Evolutionary conservation across 2,113 vertebrate genomes (phyloP).

Genomic region (Caranx ignobilis): DNA sequence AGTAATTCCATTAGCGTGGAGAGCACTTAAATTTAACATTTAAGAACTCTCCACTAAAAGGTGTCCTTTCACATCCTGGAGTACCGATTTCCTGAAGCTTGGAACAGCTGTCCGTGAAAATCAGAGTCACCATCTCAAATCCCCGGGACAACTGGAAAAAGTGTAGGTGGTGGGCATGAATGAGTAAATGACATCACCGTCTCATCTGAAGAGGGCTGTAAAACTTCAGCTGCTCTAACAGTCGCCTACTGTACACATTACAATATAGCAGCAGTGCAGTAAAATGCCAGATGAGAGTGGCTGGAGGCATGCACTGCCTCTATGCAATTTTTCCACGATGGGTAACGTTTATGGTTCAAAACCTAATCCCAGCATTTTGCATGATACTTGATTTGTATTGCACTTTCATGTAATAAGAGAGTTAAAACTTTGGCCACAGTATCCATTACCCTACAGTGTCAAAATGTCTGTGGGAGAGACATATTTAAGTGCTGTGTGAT

Average conservation of each 20-base stretch:
- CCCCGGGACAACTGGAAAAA: neutral
- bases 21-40: slow-evolving; percentile 52
- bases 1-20: slow-evolving; percentile 21
- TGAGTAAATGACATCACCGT: slow-evolving; percentile 25
- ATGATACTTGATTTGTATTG: neutral
- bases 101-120: slow-evolving; percentile 20
- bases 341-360: neutral
- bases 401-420: neutral
- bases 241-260: slow-evolving; percentile 2
- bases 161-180: slow-evolving; percentile 6
- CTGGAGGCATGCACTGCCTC: neutral
- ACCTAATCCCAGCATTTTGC: neutral
- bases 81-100: slow-evolving; percentile 32
- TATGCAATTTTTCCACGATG: neutral
- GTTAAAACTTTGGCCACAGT: slow-evolving; percentile 12
- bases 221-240: slow-evolving; percentile 20
- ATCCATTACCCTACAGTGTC: slow-evolving; percentile 26
- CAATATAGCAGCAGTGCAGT: neutral
- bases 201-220: slow-evolving; percentile 6
- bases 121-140: slow-evolving; percentile 32
- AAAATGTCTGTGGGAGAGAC: slow-evolving; percentile 10
- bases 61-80: slow-evolving; percentile 29
- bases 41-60: slow-evolving; percentile 34
- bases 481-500: slow-evolving; percentile 30
- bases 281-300: neutral